Evolutionary conservation across 2,797 vertebrate species (phyloP).

Genomic region (Limnodromus scolopaceus): DNA sequence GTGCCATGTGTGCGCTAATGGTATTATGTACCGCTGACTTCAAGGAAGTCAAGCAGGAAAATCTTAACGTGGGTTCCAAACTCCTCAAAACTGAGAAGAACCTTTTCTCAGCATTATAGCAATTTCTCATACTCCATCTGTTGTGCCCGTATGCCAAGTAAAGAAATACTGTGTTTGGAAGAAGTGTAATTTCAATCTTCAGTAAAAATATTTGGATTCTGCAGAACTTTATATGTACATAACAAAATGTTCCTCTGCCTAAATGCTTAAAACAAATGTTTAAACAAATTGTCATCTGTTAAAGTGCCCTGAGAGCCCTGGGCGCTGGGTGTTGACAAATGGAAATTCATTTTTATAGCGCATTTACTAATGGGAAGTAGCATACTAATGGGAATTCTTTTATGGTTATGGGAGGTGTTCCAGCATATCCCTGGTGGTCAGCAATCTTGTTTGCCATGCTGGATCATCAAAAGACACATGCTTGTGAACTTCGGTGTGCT

Average conservation of each 20-base stretch:
- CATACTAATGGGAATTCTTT: background rate
- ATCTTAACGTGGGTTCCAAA: background rate
- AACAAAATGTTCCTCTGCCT: slow-evolving; percentile 42
- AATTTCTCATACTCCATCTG: background rate
- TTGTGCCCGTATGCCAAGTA: background rate
- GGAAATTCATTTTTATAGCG: slow-evolving; percentile 17
- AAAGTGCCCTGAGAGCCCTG: background rate
- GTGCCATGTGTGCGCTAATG: background rate
- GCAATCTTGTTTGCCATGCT: background rate
- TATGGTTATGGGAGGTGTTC: background rate
- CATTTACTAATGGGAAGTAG: background rate
- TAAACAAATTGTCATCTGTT: slow-evolving; percentile 26
- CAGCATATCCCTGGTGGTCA: background rate
- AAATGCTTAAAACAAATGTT: slow-evolving; percentile 57
- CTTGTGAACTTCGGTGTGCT: background rate
- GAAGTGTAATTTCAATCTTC: background rate
- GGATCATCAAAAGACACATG: background rate
- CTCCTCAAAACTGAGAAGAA: background rate
- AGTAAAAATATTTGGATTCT: slow-evolving; percentile 42
- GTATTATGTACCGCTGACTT: background rate
- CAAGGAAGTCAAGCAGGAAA: background rate
- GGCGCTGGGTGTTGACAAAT: slow-evolving; percentile 24
- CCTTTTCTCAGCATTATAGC: background rate
- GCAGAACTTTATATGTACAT: background rate
- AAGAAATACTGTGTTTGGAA: slow-evolving; percentile 20